These are phyloP conservation scores for Ephestia elutella DNA, from an alignment of 1,140 invertebrate genomes.

Conservation along the genomic window DNA sequence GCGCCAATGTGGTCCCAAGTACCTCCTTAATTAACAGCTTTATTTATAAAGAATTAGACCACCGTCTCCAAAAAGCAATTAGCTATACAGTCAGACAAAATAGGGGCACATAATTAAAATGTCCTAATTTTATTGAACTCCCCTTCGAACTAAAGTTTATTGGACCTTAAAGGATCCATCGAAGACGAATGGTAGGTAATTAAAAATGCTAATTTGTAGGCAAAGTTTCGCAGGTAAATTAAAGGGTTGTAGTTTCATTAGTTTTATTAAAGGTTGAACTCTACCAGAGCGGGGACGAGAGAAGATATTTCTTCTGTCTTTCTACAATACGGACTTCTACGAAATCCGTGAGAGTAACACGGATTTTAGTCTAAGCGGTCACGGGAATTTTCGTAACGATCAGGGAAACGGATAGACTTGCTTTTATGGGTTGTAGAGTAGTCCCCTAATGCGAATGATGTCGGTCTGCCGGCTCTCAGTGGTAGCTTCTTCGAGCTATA, in stretches of 20 bases:
- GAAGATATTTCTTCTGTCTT: no score
- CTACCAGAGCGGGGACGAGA: no score
- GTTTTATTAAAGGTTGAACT: no score
- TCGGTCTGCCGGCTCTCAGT: no score
- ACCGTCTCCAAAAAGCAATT: constrained; percentile 47
- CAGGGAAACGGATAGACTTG: no score
- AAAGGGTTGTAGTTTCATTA: constrained; percentile 6
- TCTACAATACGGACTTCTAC: no score
- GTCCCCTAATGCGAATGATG: no score
- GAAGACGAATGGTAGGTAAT: neutral
- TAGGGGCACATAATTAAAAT: constrained; percentile 65
- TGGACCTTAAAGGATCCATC: constrained; percentile 20
- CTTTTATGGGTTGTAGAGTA: no score
- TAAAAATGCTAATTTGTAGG: constrained; percentile 4
- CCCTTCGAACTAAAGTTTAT: constrained; percentile 45
- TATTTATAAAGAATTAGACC: constrained; percentile 59
- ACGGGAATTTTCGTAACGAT: no score
- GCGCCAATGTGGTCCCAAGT: constrained; percentile 52
- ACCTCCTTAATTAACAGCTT: constrained; percentile 65
- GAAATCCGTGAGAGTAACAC: no score
- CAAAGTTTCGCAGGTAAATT: neutral
- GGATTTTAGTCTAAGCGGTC: no score
- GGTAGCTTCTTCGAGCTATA: no score
- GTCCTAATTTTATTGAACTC: constrained; percentile 65
- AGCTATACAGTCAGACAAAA: constrained; percentile 59